These are phyloP conservation scores for Muraenolepis orangiensis DNA, from an alignment of 2,797 vertebrate genomes.

Conservation along the genomic window DNA sequence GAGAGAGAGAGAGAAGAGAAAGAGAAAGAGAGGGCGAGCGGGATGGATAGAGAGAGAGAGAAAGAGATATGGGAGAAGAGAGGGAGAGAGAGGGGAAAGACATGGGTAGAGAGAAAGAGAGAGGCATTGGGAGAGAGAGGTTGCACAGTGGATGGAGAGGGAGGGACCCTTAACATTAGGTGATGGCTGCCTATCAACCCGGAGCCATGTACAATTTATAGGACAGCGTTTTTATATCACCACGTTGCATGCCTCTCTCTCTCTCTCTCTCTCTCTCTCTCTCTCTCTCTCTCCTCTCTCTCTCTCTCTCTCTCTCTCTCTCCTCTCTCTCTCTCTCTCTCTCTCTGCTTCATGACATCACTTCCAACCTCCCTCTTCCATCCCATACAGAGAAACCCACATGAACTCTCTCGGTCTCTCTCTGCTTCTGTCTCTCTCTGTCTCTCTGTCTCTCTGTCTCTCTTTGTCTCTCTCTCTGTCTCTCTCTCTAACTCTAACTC, in stretches of 20 bases:
- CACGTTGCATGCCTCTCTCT: slow-evolving; percentile 5
- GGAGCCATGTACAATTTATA: slow-evolving; percentile 48
- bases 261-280: too few relatives aligned
- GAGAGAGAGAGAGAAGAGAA: slow-evolving; percentile 11
- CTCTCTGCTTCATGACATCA: slow-evolving; percentile 26
- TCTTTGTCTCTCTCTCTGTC: too few relatives aligned
- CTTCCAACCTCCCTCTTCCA: slow-evolving; percentile 21
- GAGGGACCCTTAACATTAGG: slow-evolving; percentile 44
- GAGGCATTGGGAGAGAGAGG: too few relatives aligned
- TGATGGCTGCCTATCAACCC: slow-evolving; percentile 54
- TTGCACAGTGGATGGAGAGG: slow-evolving; percentile 26
- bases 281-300: too few relatives aligned
- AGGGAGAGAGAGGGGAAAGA: slow-evolving; percentile 5
- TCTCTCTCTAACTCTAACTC: too few relatives aligned
- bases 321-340: too few relatives aligned
- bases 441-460: too few relatives aligned
- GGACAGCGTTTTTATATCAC: slow-evolving; percentile 33
- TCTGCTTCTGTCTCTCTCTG: too few relatives aligned
- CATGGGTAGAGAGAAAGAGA: slow-evolving; percentile 8
- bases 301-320: too few relatives aligned
- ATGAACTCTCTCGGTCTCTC: too few relatives aligned
- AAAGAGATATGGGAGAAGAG: slow-evolving; percentile 3
- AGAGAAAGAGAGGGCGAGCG: too few relatives aligned
- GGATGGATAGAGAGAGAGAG: slow-evolving; percentile 25
- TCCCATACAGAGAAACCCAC: slow-evolving; percentile 18